These are phyloP conservation scores for Sandelia bainsii DNA, from an alignment of 2,797 vertebrate species.

Conservation along the genomic window DNA sequence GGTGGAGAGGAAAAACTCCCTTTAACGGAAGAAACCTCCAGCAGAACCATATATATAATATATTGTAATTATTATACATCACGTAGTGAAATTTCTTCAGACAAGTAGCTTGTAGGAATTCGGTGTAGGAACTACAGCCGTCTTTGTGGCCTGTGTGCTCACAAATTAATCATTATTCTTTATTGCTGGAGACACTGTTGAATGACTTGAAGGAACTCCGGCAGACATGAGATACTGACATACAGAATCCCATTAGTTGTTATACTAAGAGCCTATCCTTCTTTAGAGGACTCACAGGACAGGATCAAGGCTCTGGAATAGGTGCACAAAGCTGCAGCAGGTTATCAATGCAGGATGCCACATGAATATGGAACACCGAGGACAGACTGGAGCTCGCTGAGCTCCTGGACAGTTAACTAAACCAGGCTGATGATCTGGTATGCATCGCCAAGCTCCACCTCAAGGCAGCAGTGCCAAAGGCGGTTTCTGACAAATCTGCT, in stretches of 20 bases:
- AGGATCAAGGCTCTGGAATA: constrained; percentile 36
- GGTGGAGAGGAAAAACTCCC: too few relatives aligned
- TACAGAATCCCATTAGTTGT: constrained; percentile 11
- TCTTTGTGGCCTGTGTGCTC: not conserved
- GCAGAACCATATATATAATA: too few relatives aligned
- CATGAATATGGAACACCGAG: constrained; percentile 73
- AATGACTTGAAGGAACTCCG: constrained; percentile 6
- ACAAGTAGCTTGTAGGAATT: not conserved
- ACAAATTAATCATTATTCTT: not conserved
- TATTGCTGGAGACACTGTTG: constrained; percentile 3
- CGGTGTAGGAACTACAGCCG: not conserved
- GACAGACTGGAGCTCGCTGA: constrained; percentile 52
- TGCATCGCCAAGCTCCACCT: constrained; percentile 52
- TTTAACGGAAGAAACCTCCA: too few relatives aligned
- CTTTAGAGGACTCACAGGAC: constrained; percentile 62
- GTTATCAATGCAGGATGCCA: constrained; percentile 68
- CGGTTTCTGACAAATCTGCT: constrained; percentile 62
- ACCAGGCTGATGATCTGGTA: constrained; percentile 56
- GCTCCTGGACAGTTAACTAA: constrained; percentile 51
- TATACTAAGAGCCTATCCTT: constrained; percentile 26
- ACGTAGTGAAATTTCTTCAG: too few relatives aligned
- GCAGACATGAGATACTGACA: constrained; percentile 13
- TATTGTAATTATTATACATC: too few relatives aligned
- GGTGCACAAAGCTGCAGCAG: constrained; percentile 57
- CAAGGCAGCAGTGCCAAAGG: constrained; percentile 43